Base-by-base conservation (phyloP, 2,113 vertebrate genomes). In the Clarias batrachus region DNA sequence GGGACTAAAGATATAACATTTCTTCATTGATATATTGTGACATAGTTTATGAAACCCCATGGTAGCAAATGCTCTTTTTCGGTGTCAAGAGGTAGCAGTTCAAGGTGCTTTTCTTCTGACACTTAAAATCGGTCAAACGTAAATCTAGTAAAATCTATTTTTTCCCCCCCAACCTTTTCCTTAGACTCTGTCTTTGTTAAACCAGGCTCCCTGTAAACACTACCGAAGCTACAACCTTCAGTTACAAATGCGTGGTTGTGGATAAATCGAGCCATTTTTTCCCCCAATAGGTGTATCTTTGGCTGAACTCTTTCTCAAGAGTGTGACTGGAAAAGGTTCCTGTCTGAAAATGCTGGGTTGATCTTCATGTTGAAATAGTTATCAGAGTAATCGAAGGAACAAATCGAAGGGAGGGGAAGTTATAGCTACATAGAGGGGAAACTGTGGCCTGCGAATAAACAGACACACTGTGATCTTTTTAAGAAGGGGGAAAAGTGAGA, bases 341-440 rank as follows among this genome's bases (percentile, higher is more conserved):
- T 81, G 66, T n/a, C n/a, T 85, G 71, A 52, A 85, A 85, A n/a
- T 21, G 13, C 27, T 27, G 60, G 25, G 56, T 33, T 48, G 13
- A 81, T 80, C 62, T 37, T 82, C 66, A 88, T 83, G 76, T 71
- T 86, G 81, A 56, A 84, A 56, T 71, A 87, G 92, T 93, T 94
- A 93, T 93, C 91, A 92, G 80, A 90, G 90, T 82, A 83, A 84
- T 91, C 92, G 92, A 93, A 92, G 90, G 89, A 92, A 93, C 91
- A 93, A 48, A 91, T 66, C 54, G 3, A 57, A 86, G 41, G 89
- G 84, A 56, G 87, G 89, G 89, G 90, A 89, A 91, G 86, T 87
- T 90, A 86, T 88, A 88, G 90, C 91, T 91, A 89, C 89, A 91
- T 85, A 82, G 87, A 57, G 74, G 62, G 66, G 30, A 87, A 87